Base-by-base conservation (phyloP, 1,140 invertebrate species). In the Cydia amplana region DNA sequence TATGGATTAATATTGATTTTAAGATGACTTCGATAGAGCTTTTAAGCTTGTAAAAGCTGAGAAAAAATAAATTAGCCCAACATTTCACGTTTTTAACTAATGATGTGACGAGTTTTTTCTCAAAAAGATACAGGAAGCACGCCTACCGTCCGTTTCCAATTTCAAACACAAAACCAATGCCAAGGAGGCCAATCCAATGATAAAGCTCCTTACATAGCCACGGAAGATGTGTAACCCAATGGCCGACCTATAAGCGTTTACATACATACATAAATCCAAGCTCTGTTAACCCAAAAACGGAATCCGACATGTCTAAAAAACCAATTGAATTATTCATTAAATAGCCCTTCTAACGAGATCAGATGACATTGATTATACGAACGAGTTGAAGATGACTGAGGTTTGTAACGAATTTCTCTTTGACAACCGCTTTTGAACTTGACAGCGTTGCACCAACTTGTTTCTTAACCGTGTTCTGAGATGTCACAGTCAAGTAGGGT, bases 251-350 rank as follows among this genome's bases (percentile, higher is more conserved):
- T 9, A 51, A 51, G n/a, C 51, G 51, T 23, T 60, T 60, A 20
- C 55, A 23, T 67, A 64, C 63, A 25, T 64, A 23, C 25, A 36
- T 67, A 67, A 32, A 67, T 28, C 64, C 36, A 20, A 73, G 65
- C 70, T 70, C 74, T 32, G 67, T 64, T 78, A 72, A 78, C 74
- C 77, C 77, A 72, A 78, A 78, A 78, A 72, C 72, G 28, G 46
- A 75, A 73, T 75, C 77, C 72, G 70, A 77, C 25, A 70, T 70
- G 65, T 75, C 49, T 74, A 60, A 74, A 77, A 72, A 78, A 75
- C 74, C 25, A 16, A 70, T 75, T 78, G 77, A 75, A 78, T 78
- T 65, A 78, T 78, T 75, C 77, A 78, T 77, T 60, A 60, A 40
- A 63, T 76, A 63, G 67, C 73, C 76, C 76, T 75, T 65, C 65